Evolutionary conservation across 2,888 invertebrate species (phyloP), one percentile per base, ranked within the genome.

Genomic region (Drosophila algonquin): DNA sequence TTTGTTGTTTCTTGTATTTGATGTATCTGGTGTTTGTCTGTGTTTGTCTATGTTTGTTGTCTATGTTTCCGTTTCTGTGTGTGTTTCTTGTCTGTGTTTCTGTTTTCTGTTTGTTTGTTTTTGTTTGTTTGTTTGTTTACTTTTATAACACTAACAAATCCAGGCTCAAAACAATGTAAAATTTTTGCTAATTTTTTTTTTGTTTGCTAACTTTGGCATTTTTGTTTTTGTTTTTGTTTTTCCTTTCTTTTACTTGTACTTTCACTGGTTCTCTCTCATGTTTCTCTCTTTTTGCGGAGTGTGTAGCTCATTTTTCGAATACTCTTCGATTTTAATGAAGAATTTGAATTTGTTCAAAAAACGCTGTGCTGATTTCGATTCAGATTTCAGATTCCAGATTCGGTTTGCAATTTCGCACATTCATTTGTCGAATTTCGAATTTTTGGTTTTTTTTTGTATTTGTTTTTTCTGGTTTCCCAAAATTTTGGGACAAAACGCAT

Each of bases 91-190:
- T 64, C 46, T 60, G 71, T 57, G 35, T 73, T 56, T 73, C 48
- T 72, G 63, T 73, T 54, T 70, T 40, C 61, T 56, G 61, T 77
- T 59, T 63, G 56, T 52, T 59, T 30, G 24, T 63, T 53, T 55
- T 68, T 64, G 48, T 64, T 68, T 67, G 67, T 64, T 68, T 67
- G 67, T 80, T 84, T 73, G 70, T 62, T 84, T 80, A 79, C 68
- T 75, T 87, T 88, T 87, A 77, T 81, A 87, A 90, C 88, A 90
- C 91, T 90, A 90, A 90, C 90, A 90, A 90, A 90, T 91, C 90
- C 90, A 90, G 90, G 90, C 90, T 90, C 90, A 90, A 90, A 89
- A 86, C 81, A 90, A 89, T 86, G 80, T 77, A 77, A 64, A 74
- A 62, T 70, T 85, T 79, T 81, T 72, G 78, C 75, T 80, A 57